Base-by-base conservation (phyloP, 1,140 invertebrate genomes). In the Drosophila rhopaloa region DNA sequence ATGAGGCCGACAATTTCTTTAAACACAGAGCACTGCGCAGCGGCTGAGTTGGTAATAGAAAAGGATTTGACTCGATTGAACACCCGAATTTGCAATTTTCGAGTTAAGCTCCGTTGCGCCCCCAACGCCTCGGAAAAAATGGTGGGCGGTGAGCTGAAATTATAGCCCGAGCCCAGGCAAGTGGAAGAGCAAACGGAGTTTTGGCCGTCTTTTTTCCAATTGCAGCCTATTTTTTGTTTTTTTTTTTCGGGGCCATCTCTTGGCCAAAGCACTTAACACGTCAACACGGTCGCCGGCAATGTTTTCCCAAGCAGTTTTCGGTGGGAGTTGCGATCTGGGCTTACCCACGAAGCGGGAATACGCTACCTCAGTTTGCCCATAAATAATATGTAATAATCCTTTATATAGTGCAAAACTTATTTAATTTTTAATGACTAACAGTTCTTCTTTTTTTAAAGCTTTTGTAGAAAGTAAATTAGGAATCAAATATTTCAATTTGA, bases 51-150 rank as follows among this genome's bases (percentile, higher is more conserved):
- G 73, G 71, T 85, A 75, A 85, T 84, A 84, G 82, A 84, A 85
- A 85, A 85, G 73, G 77, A 84, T 84, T 84, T 79, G 70, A 85
- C 59, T 70, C 70, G 60, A 82, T 85, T 88, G 82, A 83, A 83
- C 82, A 86, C 83, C 84, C 83, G 83, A 88, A 88, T 88, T 88
- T 88, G 84, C 76, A 89, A 89, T 88, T 88, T 88, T 88, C 84
- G 67, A 89, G 84, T 88, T 88, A 88, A 63, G 76, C 84, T 79
- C 82, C 61, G 75, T 79, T 79, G 74, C 66, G 80, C 60, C 76
- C 61, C 71, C 63, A 59, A 76, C 74, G 60, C 51, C 63, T 54
- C 27, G 56, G 29, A 32, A 54, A 67, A 48, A 85, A 77, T 84
- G 44, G 68, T 72, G 66, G 68, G 68, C 68, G 68, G 68, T 50